A percentile compares a stretch with the other conserved stretches of the same genome.
Conservation (phyloP, 2,113 vertebrate genomes). For the Centropus bengalensis region DNA sequence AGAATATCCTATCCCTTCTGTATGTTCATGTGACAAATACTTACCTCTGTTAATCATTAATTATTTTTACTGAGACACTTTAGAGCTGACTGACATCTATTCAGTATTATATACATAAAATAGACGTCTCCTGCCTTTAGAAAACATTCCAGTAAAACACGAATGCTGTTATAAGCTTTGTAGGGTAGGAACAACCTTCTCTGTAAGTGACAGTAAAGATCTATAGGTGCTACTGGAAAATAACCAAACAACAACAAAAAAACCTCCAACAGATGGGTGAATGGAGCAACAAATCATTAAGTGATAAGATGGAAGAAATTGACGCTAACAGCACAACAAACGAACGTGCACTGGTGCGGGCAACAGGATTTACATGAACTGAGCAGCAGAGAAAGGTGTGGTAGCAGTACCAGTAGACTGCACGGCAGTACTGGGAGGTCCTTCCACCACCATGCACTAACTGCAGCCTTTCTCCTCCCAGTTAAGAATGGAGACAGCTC, state of each 20-base stretch:
- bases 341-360: not conserved
- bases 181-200: not conserved
- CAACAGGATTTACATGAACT: not conserved
- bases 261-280: not conserved
- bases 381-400: not conserved
- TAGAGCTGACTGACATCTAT: not conserved
- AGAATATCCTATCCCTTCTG: not conserved
- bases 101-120: not conserved
- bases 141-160: not conserved
- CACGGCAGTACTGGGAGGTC: not conserved
- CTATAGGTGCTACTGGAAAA: not conserved
- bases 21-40: not conserved
- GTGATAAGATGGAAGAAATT: not conserved
- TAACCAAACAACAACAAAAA: not conserved
- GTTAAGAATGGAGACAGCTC: not conserved
- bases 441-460: not conserved
- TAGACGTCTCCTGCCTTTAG: not conserved
- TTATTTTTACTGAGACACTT: not conserved
- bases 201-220: not conserved
- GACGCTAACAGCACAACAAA: not conserved
- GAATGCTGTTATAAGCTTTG: not conserved
- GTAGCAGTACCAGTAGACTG: fast-evolving
- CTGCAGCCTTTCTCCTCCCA: not conserved
- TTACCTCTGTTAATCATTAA: not conserved
- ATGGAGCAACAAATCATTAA: not conserved